phyloP scores from a whole-genome alignment of 2,888 invertebrate genomes.

The Rhagonycha fulva region DNA sequence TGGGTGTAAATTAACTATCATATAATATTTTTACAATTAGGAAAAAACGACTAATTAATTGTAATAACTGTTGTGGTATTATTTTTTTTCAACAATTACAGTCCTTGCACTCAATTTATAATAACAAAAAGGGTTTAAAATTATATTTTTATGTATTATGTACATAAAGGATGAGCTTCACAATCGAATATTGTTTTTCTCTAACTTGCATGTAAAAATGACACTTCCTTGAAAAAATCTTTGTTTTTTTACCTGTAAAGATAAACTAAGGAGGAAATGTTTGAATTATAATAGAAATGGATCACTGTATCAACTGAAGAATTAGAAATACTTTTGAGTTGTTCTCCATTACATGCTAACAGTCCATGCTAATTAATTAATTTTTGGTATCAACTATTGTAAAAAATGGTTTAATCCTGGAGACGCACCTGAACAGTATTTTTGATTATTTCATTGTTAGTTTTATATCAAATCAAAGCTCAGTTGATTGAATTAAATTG shows the following conservation, averaged over 20 bases:
- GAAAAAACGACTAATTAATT: not conserved
- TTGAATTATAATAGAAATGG: not conserved
- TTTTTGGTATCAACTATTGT: not conserved
- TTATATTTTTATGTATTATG: not conserved
- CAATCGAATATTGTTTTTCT: not conserved
- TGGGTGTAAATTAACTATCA: not conserved
- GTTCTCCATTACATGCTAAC: not conserved
- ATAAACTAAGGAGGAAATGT: not conserved
- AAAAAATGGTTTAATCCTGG: not conserved
- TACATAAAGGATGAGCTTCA: not conserved
- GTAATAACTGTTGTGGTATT: not conserved
- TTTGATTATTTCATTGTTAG: not conserved
- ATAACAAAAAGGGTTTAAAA: not conserved
- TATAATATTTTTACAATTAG: not conserved
- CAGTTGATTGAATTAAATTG: not conserved
- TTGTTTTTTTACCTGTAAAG: not conserved
- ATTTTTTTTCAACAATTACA: not conserved
- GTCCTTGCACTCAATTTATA: not conserved
- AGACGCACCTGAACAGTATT: not conserved
- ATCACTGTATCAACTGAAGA: not conserved
- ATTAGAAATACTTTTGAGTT: not conserved
- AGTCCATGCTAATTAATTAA: not conserved
- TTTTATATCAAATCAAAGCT: not conserved
- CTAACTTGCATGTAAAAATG: not conserved
- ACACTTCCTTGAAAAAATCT: too few species aligned